phyloP scores from a whole-genome alignment of 2,113 vertebrate genomes.

The Melanostigma gelatinosum region DNA sequence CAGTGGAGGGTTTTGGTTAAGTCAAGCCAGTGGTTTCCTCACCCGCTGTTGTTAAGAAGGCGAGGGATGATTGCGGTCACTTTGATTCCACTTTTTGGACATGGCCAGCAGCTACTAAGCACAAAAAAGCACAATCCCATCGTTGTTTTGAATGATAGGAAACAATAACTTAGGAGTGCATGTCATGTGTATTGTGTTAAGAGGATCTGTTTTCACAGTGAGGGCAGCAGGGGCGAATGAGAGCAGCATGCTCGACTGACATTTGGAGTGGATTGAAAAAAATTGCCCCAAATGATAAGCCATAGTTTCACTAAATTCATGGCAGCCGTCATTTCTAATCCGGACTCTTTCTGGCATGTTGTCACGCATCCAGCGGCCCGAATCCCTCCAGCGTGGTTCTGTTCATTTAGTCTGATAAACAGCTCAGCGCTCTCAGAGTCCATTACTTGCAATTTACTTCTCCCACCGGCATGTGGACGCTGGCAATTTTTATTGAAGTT shows the following conservation, averaged over 20 bases:
- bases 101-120: slow-evolving; percentile 60
- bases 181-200: slow-evolving; percentile 45
- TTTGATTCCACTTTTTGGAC: slow-evolving; percentile 65
- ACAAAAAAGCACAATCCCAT: slow-evolving; percentile 45
- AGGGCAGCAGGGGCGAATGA: slow-evolving; percentile 16
- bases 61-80: slow-evolving; percentile 65
- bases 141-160: slow-evolving; percentile 41
- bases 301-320: slow-evolving; percentile 47
- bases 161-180: slow-evolving; percentile 41
- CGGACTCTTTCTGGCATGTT: slow-evolving; percentile 53
- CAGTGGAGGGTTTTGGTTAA: slow-evolving; percentile 71
- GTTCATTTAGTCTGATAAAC: slow-evolving; percentile 75
- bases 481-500: slow-evolving; percentile 70
- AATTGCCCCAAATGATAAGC: slow-evolving; percentile 53
- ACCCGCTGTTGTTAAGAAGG: slow-evolving; percentile 59
- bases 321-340: slow-evolving; percentile 58
- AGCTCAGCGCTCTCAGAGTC: slow-evolving; percentile 66
- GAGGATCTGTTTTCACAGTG: slow-evolving; percentile 29
- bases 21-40: slow-evolving; percentile 72
- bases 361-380: slow-evolving; percentile 51
- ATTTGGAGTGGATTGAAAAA: slow-evolving; percentile 43
- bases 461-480: slow-evolving; percentile 63
- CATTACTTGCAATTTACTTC: slow-evolving; percentile 77
- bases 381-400: slow-evolving; percentile 58
- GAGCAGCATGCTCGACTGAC: slow-evolving; percentile 36